Evolutionary conservation across 2,888 invertebrate genomes (phyloP), one percentile per base, ranked within the genome.

Genomic region (Lasioglossum figueresi): DNA sequence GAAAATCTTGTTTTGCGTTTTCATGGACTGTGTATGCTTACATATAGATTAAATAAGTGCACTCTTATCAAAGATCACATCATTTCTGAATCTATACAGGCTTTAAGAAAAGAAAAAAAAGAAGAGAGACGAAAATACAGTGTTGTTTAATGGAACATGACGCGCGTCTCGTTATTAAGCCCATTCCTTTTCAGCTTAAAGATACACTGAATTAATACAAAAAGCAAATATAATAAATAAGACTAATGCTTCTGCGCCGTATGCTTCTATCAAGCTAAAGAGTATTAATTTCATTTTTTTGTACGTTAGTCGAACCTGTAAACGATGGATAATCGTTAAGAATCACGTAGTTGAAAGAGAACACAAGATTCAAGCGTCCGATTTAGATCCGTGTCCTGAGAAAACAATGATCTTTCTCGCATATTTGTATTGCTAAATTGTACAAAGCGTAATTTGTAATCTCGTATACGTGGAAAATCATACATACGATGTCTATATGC

Each of bases 121-220:
- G 68, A 70, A 70, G 37, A n/a, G n/a, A 70, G 70, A 37, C 70
- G 40, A 83, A 91, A 91, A 91, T 91, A 91, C 89, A 91, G 88
- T 88, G 87, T 89, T 89, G 89, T 90, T 90, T 88, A 89, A 89
- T 86, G 86, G 82, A 90, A 84, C 76, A 88, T 82, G n/a, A 77
- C 68, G 82, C 86, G 82, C 87, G 78, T 90, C 71, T 88, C 84
- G 79, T 91, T 90, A 90, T 85, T 89, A 83, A 89, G 88, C 89
- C 89, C 80, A 82, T 89, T 87, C 88, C 89, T 87, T 83, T 82
- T 78, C 77, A 82, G 77, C 74, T 63, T 73, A 73, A 63, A 75
- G 76, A 72, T 78, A 56, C 72, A 37, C 43, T 40, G 70, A 70
- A 66, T 34, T 40, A 0, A 4, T 37, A 68, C 31, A 19, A 23